phyloP scores from a whole-genome alignment of 2,888 invertebrate genomes.

The Myopa tessellatipennis region DNA sequence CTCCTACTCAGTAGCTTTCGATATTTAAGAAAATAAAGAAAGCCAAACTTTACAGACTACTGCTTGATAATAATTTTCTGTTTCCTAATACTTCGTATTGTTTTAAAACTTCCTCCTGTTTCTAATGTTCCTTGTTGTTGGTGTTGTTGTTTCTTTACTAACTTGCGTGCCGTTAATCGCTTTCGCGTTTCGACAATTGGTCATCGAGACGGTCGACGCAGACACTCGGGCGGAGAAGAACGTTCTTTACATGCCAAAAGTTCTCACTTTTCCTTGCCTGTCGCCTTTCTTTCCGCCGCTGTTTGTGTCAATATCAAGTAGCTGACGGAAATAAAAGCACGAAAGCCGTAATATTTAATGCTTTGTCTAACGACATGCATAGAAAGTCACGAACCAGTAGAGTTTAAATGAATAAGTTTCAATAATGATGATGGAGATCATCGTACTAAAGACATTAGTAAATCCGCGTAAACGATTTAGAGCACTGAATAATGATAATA shows the following conservation, averaged over 20 bases:
- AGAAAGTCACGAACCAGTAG: not conserved
- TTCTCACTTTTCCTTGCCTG: slow-evolving; percentile 16
- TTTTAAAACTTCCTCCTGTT: too few species aligned
- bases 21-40: slow-evolving; percentile 5
- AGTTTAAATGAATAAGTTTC: not conserved
- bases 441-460: too few species aligned
- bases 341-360: not conserved
- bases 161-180: slow-evolving; percentile 35
- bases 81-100: not conserved
- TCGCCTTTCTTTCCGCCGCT: not conserved
- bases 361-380: not conserved
- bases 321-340: not conserved
- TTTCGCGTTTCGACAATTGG: slow-evolving; percentile 36
- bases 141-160: not conserved
- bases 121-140: too few species aligned
- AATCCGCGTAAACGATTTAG: too few species aligned
- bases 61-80: slow-evolving; percentile 11
- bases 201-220: slow-evolving; percentile 22
- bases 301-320: not conserved
- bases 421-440: not conserved
- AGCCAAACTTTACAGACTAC: slow-evolving; percentile 36
- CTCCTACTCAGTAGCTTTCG: not conserved
- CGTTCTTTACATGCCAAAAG: not conserved
- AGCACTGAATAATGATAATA: too few species aligned
- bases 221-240: not conserved